Base-by-base conservation (phyloP, 2,797 vertebrate species). In the Arrhamphus sclerolepis region DNA sequence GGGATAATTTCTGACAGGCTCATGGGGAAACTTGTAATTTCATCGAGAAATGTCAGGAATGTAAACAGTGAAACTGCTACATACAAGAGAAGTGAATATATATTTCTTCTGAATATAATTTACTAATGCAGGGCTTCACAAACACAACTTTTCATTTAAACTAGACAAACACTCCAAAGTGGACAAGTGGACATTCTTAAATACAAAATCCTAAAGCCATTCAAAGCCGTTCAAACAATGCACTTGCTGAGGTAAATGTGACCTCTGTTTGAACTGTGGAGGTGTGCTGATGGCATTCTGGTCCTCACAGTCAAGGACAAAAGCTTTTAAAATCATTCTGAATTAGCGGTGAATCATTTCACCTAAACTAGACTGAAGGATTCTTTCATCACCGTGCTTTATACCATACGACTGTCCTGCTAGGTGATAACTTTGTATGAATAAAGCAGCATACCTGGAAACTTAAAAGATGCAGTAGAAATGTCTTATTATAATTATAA, bases 311-410 rank as follows among this genome's bases (percentile, higher is more conserved):
- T 66, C 60, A 42, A 62, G 19, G 63, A 73, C 51, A 82, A 21
- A 85, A 78, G 67, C 77, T 56, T 56, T 77, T 70, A 68, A 70
- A 82, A 76, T 78, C 69, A 65, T 79, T 70, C 20, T 1, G 34
- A 66, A 84, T 85, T 81, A 85, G 2, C 43, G 47, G 58, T 34
- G 7, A 62, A 11, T 52, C 52, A 60, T 57, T 83, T 62, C 40
- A 66, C 48, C 66, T 61, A 73, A 79, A 80, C 22, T 44, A 38
- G 20, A 18, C 0, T 0, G 16, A 61, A 60, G 51, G 14, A 64
- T 56, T 80, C 0, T 60, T 64, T 71, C 59, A 65, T 56, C 62
- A 78, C 46, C 51, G 49, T 61, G 43, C 3, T 38, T 8, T 3
- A 20, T 47, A 63, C 43, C 65, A 77, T 65, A 77, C 75, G 72